Base-by-base conservation (phyloP, 2,888 invertebrate genomes). In the Harpalus rubripes region DNA sequence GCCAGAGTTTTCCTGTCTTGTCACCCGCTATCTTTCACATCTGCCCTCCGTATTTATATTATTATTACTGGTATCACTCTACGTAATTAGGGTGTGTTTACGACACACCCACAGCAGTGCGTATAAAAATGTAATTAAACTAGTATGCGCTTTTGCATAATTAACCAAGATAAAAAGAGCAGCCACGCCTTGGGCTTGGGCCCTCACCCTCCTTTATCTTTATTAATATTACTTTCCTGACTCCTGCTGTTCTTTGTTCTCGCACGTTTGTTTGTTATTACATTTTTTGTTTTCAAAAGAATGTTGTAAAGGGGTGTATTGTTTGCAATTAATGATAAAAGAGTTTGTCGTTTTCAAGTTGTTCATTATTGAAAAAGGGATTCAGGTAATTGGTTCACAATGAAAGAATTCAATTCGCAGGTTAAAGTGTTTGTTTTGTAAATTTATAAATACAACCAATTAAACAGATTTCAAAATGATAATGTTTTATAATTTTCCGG, bases 41-140 rank as follows among this genome's bases (percentile, higher is more conserved):
- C 72, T 58, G 58, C 76, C 76, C 76, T 18, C 16, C 44, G 76
- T 78, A 58, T 80, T 80, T 80, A 80, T 83, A 84, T 84, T 78
- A 83, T 83, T 83, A 84, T 76, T 61, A 84, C 84, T 84, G 84
- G 74, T 84, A 84, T 84, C 84, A 84, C 84, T 84, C 78, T 26
- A 15, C 56, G 78, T 84, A 84, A 84, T 84, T 84, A 84, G 84
- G 84, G 84, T 84, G 84, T 84, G 84, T 84, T 84, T 84, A 84
- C 78, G 58, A 18, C 65, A 44, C 65, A 65, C 68, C 81, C 63
- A 39, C 61, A 76, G 61, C 76, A 56, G 41, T 76, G 61, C 61
- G 84, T 84, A 84, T 84, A 84, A 78, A 84, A 84, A 78, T 84
- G 84, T 84, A 84, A 84, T 84, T 78, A 84, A 56, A 84, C 84